phyloP scores from a whole-genome alignment of 2,113 vertebrate species.

The Myiozetetes cayanensis region DNA sequence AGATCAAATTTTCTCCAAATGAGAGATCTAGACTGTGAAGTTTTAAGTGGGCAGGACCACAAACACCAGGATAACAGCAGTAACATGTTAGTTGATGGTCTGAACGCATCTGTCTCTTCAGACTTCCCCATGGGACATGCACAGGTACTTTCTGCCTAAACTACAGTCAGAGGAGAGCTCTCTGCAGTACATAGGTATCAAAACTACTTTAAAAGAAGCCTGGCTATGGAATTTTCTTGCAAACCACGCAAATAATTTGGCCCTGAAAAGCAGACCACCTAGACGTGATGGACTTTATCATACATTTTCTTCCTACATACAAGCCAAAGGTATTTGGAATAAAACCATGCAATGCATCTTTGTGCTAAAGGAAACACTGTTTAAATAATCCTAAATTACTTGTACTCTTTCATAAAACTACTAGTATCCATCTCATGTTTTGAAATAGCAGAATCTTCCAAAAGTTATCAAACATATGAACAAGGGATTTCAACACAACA shows the following conservation, averaged over 20 bases:
- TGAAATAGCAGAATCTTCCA: background rate
- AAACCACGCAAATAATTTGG: background rate
- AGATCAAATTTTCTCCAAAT: background rate
- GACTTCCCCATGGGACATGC: background rate
- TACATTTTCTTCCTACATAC: background rate
- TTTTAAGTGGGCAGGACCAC: background rate
- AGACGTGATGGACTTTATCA: background rate
- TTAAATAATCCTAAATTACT: background rate
- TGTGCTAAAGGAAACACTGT: background rate
- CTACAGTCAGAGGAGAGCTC: background rate
- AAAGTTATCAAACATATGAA: background rate
- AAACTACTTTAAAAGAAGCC: background rate
- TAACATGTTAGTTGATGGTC: accelerated
- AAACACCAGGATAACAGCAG: background rate
- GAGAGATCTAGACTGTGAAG: background rate
- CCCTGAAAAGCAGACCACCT: background rate
- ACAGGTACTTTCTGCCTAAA: background rate
- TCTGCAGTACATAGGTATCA: background rate
- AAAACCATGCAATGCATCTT: background rate
- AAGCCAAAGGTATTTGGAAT: background rate
- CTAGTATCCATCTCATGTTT: background rate
- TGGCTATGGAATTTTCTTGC: background rate
- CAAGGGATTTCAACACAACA: background rate
- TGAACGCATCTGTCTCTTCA: background rate
- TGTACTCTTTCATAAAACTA: background rate